Conservation (phyloP, 2,797 vertebrate species). For the Lepilemur septentrionalis region DNA sequence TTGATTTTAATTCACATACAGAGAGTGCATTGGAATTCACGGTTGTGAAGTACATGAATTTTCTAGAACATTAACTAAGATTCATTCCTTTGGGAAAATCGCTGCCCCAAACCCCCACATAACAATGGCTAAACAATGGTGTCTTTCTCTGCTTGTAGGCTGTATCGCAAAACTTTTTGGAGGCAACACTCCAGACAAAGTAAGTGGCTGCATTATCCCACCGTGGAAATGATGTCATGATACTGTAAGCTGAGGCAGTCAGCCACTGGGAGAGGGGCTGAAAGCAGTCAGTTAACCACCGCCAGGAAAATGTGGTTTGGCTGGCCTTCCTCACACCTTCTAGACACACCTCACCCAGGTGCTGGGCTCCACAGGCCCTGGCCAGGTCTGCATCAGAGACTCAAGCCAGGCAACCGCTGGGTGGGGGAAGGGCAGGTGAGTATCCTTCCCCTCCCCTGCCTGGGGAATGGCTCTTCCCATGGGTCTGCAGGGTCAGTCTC, state of each 20-base stretch:
- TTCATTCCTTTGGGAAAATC: slow-evolving; percentile 19
- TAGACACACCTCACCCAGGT: not conserved
- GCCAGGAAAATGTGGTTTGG: not conserved
- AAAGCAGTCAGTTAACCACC: not conserved
- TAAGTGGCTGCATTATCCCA: not conserved
- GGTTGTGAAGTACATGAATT: not conserved
- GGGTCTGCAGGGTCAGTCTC: not conserved
- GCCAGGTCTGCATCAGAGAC: not conserved
- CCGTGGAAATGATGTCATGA: not conserved
- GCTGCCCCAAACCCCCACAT: not conserved
- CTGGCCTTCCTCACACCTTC: slow-evolving; percentile 3
- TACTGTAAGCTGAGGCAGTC: not conserved
- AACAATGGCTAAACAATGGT: not conserved
- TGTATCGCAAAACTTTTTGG: not conserved
- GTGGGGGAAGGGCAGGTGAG: too few species aligned
- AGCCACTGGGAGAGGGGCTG: not conserved
- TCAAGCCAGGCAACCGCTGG: not conserved
- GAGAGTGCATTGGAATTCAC: slow-evolving; percentile 14
- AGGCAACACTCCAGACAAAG: not conserved
- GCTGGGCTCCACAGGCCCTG: not conserved
- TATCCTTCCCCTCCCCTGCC: not conserved
- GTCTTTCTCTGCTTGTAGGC: slow-evolving; percentile 11
- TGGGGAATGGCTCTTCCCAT: too few species aligned
- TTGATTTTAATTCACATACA: slow-evolving; percentile 14
- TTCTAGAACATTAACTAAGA: slow-evolving; percentile 33